Evolutionary conservation across 2,797 vertebrate genomes (phyloP).

Genomic region (Valencia hispanica): DNA sequence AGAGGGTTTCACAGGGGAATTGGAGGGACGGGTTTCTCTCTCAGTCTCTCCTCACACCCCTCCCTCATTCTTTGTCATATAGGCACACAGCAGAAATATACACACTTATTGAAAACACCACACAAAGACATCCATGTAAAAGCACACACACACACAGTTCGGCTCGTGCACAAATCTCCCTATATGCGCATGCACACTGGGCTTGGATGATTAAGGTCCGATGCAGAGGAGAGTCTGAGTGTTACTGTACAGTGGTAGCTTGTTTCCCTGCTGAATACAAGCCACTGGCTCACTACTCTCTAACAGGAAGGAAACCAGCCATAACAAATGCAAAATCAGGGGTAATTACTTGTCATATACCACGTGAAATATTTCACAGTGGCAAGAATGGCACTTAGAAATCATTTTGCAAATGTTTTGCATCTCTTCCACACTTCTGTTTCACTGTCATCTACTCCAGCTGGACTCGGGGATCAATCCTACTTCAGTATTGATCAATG

Average conservation of each 20-base stretch:
- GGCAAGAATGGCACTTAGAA: conserved; percentile 36
- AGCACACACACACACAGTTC: conserved; percentile 24
- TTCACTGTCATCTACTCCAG: conserved; percentile 43
- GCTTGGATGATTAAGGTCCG: conserved; percentile 79
- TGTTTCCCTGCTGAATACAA: conserved; percentile 80
- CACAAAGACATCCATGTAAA: conserved; percentile 40
- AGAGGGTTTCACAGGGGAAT: conserved; percentile 83
- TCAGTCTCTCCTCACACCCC: conserved; percentile 46
- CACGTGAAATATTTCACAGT: conserved; percentile 69
- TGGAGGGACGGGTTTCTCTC: conserved; percentile 72
- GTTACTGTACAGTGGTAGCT: conserved; percentile 61
- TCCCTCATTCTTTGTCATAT: conserved; percentile 37
- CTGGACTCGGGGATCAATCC: conserved; percentile 59
- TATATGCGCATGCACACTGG: conserved; percentile 73
- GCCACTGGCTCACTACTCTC: conserved; percentile 71
- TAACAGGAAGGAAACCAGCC: conserved; percentile 71
- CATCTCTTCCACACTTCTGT: conserved; percentile 23
- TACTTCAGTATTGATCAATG: conserved; percentile 69
- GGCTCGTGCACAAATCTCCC: conserved; percentile 70
- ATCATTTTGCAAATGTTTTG: conserved; percentile 42
- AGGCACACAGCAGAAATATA: conserved; percentile 50
- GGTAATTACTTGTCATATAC: conserved; percentile 75
- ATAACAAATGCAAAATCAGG: conserved; percentile 75
- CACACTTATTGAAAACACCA: conserved; percentile 64
- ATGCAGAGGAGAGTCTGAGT: conserved; percentile 68